Evolutionary conservation across 1,140 invertebrate genomes (phyloP), one percentile per base, ranked within the genome.

Genomic region (Pachypeltis micranthus): DNA sequence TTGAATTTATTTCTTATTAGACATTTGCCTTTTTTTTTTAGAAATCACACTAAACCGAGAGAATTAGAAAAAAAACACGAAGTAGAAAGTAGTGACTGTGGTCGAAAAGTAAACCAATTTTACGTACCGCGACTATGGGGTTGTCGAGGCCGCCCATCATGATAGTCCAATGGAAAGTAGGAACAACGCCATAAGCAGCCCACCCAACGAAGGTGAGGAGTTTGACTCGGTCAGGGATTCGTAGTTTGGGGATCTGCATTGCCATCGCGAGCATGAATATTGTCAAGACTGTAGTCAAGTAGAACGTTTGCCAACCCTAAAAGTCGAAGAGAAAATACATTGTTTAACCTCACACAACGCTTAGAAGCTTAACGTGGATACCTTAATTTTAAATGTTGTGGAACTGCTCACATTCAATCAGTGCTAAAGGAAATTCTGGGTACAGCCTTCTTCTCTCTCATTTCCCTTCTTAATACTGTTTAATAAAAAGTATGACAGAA

Each of bases 141-240:
- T 90, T 85, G 39, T 86, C 82, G 68, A 91, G 81, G 1, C 93
- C 92, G 23, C 92, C 91, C 85, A 93, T 92, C 2, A 85, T 81
- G 54, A 87, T 77, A 0, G 87, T 84, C 93, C 93, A 98, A 72
- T 97, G 94, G 25, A 90, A 74, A 1, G 93, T 90, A 12, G 94
- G 94, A 63, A 96, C 76, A 0, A 96, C 82, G 19, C 93, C 93
- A 72, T 94, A 96, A 16, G 83, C 84, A 1, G 88, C 91, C 85
- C 95, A 92, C 2, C 80, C 78, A 62, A 91, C 83, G 72, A 95
- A 93, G 23, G 93, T 83, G 16, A 83, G 72, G 70, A 93, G 83
- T 74, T 90, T 90, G 2, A 86, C 76, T 62, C 85, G 80, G 25
- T 84, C 81, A 25, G 85, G 80, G 1, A 88, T 79, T 65, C 85